phyloP scores from a whole-genome alignment of 2,888 invertebrate species.

The Tinea semifulvella region DNA sequence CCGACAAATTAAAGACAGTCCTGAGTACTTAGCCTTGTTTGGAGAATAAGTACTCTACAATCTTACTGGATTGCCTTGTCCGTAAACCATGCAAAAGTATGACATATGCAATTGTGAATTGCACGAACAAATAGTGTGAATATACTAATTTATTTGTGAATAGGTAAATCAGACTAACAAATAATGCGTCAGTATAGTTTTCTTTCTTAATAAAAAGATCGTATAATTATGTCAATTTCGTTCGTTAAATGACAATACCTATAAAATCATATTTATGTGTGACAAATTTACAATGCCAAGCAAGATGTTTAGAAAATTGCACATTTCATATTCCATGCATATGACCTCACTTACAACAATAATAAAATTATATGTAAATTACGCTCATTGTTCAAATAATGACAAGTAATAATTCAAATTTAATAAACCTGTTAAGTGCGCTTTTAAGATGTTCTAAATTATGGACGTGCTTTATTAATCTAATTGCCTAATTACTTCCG shows the following conservation, averaged over 20 bases:
- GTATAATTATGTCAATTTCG: no score
- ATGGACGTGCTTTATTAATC: slow-evolving; percentile 2
- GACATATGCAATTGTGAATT: slow-evolving; percentile 1
- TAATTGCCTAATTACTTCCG: slow-evolving; percentile 4
- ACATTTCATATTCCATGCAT: neutral
- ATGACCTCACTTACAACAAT: neutral
- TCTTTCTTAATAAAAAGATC: no score
- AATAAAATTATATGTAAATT: slow-evolving; percentile 6
- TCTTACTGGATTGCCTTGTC: slow-evolving; percentile 14
- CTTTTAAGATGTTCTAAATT: neutral
- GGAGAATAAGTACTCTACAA: slow-evolving; percentile 20
- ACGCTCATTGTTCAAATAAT: slow-evolving; percentile 5
- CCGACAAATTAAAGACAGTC: slow-evolving; percentile 22
- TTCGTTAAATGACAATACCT: neutral
- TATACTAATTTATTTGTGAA: no score
- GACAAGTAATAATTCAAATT: neutral
- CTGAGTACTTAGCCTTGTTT: slow-evolving; percentile 50
- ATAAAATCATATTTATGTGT: neutral
- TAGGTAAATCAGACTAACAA: no score
- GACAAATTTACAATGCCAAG: neutral
- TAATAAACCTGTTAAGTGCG: neutral
- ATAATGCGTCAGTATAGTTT: no score
- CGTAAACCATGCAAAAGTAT: slow-evolving; percentile 11
- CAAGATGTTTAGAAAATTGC: neutral
- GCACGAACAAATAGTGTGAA: neutral